These are phyloP conservation scores for Orussus abietinus DNA, from an alignment of 1,140 invertebrate genomes.

Conservation along the genomic window DNA sequence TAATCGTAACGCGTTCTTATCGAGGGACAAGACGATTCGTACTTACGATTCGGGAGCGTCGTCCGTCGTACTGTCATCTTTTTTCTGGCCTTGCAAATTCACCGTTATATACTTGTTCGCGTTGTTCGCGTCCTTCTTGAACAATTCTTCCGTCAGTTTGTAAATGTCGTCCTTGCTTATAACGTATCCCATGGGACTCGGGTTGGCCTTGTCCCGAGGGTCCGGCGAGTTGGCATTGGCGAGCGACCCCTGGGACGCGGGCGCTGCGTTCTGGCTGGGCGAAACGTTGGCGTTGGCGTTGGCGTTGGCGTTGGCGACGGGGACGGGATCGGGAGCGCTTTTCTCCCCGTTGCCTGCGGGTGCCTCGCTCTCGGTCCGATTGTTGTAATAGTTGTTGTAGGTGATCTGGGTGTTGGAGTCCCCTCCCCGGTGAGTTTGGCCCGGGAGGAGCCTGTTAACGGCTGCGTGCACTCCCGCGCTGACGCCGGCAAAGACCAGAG, in stretches of 20 bases:
- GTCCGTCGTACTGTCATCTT: slow-evolving; percentile 42
- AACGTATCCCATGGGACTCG: slow-evolving; percentile 32
- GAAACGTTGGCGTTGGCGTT: slow-evolving; percentile 6
- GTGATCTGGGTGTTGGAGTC: slow-evolving; percentile 44
- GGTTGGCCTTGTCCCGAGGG: slow-evolving; percentile 21
- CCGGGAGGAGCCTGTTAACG: slow-evolving; percentile 44
- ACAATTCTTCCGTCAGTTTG: slow-evolving; percentile 45
- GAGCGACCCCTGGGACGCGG: slow-evolving; percentile 11
- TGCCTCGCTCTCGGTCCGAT: slow-evolving; percentile 28
- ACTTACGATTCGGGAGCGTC: slow-evolving; percentile 49
- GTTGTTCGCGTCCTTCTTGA: slow-evolving; percentile 49
- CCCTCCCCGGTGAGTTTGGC: slow-evolving; percentile 48
- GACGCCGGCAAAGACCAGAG: slow-evolving; percentile 47
- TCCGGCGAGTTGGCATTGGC: slow-evolving; percentile 18
- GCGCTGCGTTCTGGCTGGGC: slow-evolving; percentile 15
- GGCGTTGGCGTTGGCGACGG: slow-evolving; percentile 6
- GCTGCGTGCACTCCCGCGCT: slow-evolving; percentile 49
- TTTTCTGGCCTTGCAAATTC: slow-evolving; percentile 50
- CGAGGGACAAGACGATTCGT: no score
- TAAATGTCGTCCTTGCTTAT: slow-evolving; percentile 47
- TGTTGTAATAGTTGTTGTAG: slow-evolving; percentile 50
- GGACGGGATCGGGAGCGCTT: slow-evolving; percentile 3
- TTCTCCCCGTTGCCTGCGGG: neutral
- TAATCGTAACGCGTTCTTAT: no score
- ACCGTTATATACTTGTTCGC: slow-evolving; percentile 45